Evolutionary conservation across 1,140 invertebrate species (phyloP), one percentile per base, ranked within the genome.

Genomic region (Ericerus pela): DNA sequence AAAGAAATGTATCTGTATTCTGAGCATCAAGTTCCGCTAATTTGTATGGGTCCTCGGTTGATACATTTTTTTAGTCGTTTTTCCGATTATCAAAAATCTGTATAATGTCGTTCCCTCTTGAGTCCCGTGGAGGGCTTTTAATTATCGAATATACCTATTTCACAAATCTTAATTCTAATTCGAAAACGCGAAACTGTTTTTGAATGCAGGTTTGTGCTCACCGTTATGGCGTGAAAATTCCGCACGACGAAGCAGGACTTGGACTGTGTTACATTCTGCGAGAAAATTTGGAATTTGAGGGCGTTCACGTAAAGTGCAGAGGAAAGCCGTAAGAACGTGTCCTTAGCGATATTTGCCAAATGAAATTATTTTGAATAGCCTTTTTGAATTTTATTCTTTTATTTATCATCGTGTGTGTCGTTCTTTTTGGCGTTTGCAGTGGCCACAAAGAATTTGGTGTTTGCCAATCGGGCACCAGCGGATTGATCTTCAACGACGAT

Each of bases 401-500:
- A 20, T 28, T 27, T 11, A 52, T 52, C 28, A 6, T 8, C 28
- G n/a, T 52, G 8, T 24, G 10, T 52, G n/a, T 10, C 18, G 10
- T 16, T 11, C n/a, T n/a, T n/a, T n/a, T 53, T 28, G 6, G 8
- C n/a, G 14, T 54, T 30, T 12, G 26, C 54, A 55, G 47, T 18
- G 37, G 54, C 16, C 58, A 53, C 8, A 38, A 27, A 18, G 81
- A 91, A 66, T 92, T 81, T 68, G 89, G 88, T 1, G 88, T 83
- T 65, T 96, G 93, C 71, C 92, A 96, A 73, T 88, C 85, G 36
- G 92, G 93, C 8, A 92, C 87, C 0, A 92, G 88, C 64, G 84
- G 82, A 58, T 73, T 81, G 1, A 70, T 91, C 11, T 72, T 88
- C 11, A 75, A 82, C 24, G 86, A 91, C 62, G 82, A 88, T 64